Conservation (phyloP, 1,140 invertebrate species). For the Zaprionus capensis region DNA sequence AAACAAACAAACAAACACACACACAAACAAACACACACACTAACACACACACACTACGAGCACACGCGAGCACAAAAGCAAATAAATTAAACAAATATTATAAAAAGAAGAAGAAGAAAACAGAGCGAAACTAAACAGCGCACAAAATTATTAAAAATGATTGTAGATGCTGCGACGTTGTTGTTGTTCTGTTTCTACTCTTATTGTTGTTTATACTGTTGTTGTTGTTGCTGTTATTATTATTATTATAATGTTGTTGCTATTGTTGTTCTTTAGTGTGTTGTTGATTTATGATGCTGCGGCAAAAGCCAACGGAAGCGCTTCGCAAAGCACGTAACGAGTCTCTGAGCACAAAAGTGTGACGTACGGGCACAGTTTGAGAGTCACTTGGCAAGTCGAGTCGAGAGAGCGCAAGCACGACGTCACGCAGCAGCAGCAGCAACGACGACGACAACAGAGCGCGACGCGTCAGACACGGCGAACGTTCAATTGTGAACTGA, state of each 20-base stretch:
- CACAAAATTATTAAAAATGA: constrained; percentile 60
- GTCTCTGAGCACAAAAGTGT: constrained; percentile 35
- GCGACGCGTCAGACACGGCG: constrained; percentile 58
- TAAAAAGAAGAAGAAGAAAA: constrained; percentile 24
- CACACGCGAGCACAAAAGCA: constrained; percentile 34
- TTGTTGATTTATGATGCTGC: constrained; percentile 74
- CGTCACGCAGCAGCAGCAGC: constrained; percentile 30
- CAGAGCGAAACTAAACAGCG: constrained; percentile 34
- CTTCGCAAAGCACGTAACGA: constrained; percentile 46
- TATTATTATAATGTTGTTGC: constrained; percentile 39
- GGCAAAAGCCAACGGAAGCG: constrained; percentile 65
- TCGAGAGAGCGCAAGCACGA: constrained; percentile 3
- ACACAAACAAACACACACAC: constrained; percentile 36
- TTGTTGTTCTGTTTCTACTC: constrained; percentile 31
- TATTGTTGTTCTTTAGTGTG: constrained; percentile 55
- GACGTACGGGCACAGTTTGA: constrained; percentile 54
- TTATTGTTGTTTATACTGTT: background rate
- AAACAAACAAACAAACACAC: constrained; percentile 58
- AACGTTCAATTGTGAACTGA: constrained; percentile 65
- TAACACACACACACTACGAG: constrained; percentile 27
- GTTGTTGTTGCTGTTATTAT: constrained; percentile 18
- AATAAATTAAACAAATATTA: constrained; percentile 52
- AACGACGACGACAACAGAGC: background rate
- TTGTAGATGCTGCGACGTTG: constrained; percentile 32
- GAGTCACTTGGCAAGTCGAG: constrained; percentile 8